Evolutionary conservation across 1,140 invertebrate genomes (phyloP), one percentile per base, ranked within the genome.

Genomic region (Chelonus insularis): DNA sequence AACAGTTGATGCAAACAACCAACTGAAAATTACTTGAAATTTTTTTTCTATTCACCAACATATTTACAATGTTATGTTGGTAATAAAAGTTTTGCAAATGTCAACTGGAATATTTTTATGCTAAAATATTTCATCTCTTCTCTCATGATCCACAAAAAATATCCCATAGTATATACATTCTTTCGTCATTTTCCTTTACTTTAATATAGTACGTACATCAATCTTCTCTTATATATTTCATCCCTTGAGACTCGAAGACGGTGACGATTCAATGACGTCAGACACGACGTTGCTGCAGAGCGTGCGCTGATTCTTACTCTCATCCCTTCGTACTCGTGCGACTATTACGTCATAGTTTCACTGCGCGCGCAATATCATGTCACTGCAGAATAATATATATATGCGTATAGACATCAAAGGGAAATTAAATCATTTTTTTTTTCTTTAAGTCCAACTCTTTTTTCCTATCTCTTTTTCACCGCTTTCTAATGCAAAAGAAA

Each of bases 191-290:
- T n/a, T n/a, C n/a, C n/a, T n/a, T n/a, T n/a, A n/a, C n/a, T n/a
- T n/a, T n/a, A n/a, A n/a, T n/a, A n/a, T n/a, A n/a, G n/a, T n/a
- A n/a, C n/a, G n/a, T n/a, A n/a, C n/a, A n/a, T n/a, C n/a, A n/a
- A n/a, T n/a, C n/a, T n/a, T n/a, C n/a, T n/a, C n/a, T n/a, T n/a
- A n/a, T n/a, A n/a, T n/a, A n/a, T n/a, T n/a, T n/a, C 25, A 18
- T 23, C 51, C 51, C 39, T 23, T 29, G 43, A 23, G 50, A 14
- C 20, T 55, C 20, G 14, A 5, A 3, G 23, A 47, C 50, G 41
- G 51, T 61, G 59, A 61, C 59, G 59, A 43, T 48, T 47, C 51
- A 34, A 61, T 61, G 59, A 61, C 59, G 59, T 61, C 59, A 61
- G 50, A 55, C 37, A 18, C 41, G 23, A 36, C 7, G 9, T 23